Base-by-base conservation (phyloP, 1,140 invertebrate genomes). In the Dendrolimus punctatus region DNA sequence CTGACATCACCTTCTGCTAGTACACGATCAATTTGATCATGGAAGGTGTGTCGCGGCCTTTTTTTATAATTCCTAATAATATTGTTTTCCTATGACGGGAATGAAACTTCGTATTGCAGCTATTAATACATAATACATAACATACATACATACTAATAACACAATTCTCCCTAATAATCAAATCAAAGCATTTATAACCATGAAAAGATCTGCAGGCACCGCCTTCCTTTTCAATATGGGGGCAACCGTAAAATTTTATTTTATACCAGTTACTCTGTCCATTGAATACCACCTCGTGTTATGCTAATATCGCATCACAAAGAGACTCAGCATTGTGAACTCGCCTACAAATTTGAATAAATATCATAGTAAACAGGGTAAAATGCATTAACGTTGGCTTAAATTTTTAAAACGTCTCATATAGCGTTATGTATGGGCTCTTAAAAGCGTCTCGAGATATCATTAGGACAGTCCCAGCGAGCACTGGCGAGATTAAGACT, bases 401-500 rank as follows among this genome's bases (percentile, higher is more conserved):
- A 84, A 85, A 85, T 84, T 85, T 85, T 73, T 81, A 85, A 85
- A 85, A 85, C 69, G 82, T 84, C 82, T 76, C 80, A 80, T 85
- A 80, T 64, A 85, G 66, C 70, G 79, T 82, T 73, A 85, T 84
- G 71, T 85, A 85, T 83, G 78, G 76, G 73, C 66, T 74, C 76
- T 82, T 80, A 83, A 83, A 73, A 68, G 76, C 72, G 70, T 78
- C 77, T 78, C 64, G 76, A 80, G 78, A 82, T 85, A 84, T 85
- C 82, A 85, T 85, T 85, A 85, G 73, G 73, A 64, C 76, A 73
- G 70, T 75, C 55, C 68, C 49, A 67, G 51, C 56, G 65, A 66
- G 68, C 73, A 47, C 51, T 58, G 70, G 67, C 56, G 54, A 81
- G 75, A 82, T 78, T 83, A 83, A 80, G 73, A 69, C 72, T 74